Percentiles rank a stretch among this genome's conserved stretches.
phyloP scores from a whole-genome alignment of 53 echinoderm and acorn worm genomes.

The Echinometra lucunter region DNA sequence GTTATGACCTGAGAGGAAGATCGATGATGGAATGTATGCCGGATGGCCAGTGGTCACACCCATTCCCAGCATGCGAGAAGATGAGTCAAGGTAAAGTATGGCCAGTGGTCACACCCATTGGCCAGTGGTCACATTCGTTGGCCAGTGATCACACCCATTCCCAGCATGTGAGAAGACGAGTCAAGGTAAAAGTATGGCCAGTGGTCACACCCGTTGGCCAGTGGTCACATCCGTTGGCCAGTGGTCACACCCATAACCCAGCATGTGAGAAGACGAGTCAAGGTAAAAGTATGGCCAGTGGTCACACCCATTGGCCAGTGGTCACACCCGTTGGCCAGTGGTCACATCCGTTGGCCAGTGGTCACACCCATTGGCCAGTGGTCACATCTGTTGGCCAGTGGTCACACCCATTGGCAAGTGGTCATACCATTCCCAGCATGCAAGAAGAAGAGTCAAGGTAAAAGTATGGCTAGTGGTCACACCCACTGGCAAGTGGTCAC shows the following conservation, averaged over 20 bases:
- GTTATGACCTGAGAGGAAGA: constrained; percentile 9
- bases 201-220: too few species aligned
- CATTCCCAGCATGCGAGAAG: constrained; percentile 3
- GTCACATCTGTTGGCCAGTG: too few species aligned
- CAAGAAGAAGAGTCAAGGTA: too few species aligned
- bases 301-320: too few species aligned
- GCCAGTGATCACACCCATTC: not conserved
- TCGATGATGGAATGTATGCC: constrained; percentile 24
- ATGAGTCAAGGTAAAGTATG: not conserved
- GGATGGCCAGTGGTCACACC: not conserved
- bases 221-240: too few species aligned
- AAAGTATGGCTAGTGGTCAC: too few species aligned
- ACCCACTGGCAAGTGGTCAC: not conserved
- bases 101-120: too few species aligned
- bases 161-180: not conserved
- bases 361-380: too few species aligned
- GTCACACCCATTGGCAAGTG: too few species aligned
- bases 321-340: not conserved
- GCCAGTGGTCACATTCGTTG: too few species aligned
- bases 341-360: not conserved
- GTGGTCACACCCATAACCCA: too few species aligned
- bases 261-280: not conserved
- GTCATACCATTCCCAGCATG: too few species aligned
- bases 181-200: not conserved
- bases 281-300: not conserved